Evolutionary conservation across 1,140 invertebrate species (phyloP).

Genomic region (Galleria mellonella): DNA sequence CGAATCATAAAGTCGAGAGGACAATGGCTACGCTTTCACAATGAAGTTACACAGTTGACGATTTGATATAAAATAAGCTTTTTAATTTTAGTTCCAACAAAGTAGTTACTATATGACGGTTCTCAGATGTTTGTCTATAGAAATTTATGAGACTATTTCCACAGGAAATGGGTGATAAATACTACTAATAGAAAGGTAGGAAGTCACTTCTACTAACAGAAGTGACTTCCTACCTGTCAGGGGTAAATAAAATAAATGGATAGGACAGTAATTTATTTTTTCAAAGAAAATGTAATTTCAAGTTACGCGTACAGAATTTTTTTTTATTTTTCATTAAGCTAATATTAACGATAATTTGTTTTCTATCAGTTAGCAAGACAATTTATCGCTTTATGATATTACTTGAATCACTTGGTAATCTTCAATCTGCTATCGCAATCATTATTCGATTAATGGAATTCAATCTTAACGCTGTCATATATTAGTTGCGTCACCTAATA

Average conservation of each 20-base stretch:
- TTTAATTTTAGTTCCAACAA: conserved; percentile 9
- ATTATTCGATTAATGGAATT: conserved; percentile 62
- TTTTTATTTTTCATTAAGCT: too few species aligned
- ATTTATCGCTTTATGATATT: conserved; percentile 11
- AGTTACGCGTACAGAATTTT: too few species aligned
- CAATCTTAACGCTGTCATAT: conserved; percentile 47
- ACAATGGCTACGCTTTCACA: conserved; percentile 36
- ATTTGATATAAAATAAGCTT: conserved; percentile 24
- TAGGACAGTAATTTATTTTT: too few species aligned
- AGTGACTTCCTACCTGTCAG: too few species aligned
- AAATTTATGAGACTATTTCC: conserved; percentile 15
- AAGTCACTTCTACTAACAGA: too few species aligned
- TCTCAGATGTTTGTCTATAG: conserved; percentile 9
- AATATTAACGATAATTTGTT: background rate
- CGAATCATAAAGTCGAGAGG: conserved; percentile 51
- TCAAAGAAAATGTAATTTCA: too few species aligned
- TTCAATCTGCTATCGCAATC: conserved; percentile 37
- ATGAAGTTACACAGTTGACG: conserved; percentile 24
- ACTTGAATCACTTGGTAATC: conserved; percentile 10
- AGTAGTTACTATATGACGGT: conserved; percentile 11
- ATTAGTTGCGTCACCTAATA: conserved; percentile 58
- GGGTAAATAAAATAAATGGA: too few species aligned
- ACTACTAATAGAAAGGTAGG: too few species aligned
- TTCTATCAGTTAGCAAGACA: conserved; percentile 7
- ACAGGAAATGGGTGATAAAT: conserved; percentile 10